Evolutionary conservation across 2,113 vertebrate species (phyloP).

Genomic region (Bubalus kerabau): DNA sequence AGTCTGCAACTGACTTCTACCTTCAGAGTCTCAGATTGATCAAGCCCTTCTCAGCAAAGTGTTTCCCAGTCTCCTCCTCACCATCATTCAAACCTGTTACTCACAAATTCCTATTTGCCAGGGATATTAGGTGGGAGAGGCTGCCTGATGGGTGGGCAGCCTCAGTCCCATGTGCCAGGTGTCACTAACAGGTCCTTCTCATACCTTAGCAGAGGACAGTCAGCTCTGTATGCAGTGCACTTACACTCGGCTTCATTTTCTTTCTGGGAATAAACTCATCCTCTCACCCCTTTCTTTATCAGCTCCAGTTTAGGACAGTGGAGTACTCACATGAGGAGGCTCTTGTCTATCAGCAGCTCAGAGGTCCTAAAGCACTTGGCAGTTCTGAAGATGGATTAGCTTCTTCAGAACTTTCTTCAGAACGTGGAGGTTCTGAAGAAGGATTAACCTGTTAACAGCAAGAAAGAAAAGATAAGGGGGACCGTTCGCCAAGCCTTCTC

Average conservation of each 20-base stretch:
- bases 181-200: not conserved
- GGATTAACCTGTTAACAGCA: not conserved
- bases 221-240: not conserved
- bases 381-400: not conserved
- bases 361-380: not conserved
- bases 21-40: not conserved
- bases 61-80: not conserved
- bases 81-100: not conserved
- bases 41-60: not conserved
- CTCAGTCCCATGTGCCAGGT: not conserved
- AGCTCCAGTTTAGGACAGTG: not conserved
- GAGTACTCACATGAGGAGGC: not conserved
- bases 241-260: not conserved
- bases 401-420: not conserved
- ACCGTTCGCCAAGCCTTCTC: not conserved
- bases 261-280: not conserved
- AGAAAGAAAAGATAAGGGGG: not conserved
- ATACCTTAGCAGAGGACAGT: not conserved
- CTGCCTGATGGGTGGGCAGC: not conserved
- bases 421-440: not conserved
- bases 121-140: not conserved
- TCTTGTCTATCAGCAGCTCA: conserved; percentile 36
- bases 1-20: not conserved
- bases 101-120: not conserved
- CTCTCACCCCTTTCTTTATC: not conserved